Conservation (phyloP, 2,888 invertebrate genomes). For the Apodemia mormo region DNA sequence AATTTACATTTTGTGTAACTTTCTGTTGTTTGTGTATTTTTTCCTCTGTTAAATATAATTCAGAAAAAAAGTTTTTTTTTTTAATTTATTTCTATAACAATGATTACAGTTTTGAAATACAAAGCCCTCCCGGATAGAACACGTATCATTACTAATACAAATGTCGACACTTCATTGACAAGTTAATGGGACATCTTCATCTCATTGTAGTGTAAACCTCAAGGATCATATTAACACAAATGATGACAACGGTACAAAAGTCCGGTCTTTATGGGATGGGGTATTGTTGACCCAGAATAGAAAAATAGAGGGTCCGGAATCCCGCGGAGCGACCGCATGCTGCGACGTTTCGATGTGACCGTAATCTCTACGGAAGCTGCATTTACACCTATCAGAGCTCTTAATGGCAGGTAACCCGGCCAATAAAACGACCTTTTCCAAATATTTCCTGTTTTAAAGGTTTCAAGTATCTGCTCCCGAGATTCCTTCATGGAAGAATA, state of each 20-base stretch:
- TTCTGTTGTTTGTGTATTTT: no score
- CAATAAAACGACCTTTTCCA: slow-evolving; percentile 64
- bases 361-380: slow-evolving; percentile 72
- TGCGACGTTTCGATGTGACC: slow-evolving; percentile 64
- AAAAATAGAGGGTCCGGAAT: slow-evolving; percentile 70
- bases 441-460: slow-evolving; percentile 73
- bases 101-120: slow-evolving; percentile 59
- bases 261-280: slow-evolving; percentile 61
- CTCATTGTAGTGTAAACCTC: slow-evolving; percentile 77
- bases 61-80: no score
- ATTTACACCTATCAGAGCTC: slow-evolving; percentile 77
- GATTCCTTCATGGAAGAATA: slow-evolving; percentile 77
- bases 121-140: slow-evolving; percentile 71
- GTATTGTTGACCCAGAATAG: slow-evolving; percentile 74
- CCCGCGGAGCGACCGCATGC: slow-evolving; percentile 64
- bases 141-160: slow-evolving; percentile 76
- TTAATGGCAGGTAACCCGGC: slow-evolving; percentile 78
- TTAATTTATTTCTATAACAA: slow-evolving; percentile 48
- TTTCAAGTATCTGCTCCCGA: slow-evolving; percentile 54
- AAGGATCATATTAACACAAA: slow-evolving; percentile 80
- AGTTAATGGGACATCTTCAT: slow-evolving; percentile 70
- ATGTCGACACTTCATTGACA: slow-evolving; percentile 77
- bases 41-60: no score
- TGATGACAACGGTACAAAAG: slow-evolving; percentile 77
- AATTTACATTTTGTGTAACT: no score